phyloP scores from a whole-genome alignment of 1,140 invertebrate species.

The Stratiolaelaps scimitus region DNA sequence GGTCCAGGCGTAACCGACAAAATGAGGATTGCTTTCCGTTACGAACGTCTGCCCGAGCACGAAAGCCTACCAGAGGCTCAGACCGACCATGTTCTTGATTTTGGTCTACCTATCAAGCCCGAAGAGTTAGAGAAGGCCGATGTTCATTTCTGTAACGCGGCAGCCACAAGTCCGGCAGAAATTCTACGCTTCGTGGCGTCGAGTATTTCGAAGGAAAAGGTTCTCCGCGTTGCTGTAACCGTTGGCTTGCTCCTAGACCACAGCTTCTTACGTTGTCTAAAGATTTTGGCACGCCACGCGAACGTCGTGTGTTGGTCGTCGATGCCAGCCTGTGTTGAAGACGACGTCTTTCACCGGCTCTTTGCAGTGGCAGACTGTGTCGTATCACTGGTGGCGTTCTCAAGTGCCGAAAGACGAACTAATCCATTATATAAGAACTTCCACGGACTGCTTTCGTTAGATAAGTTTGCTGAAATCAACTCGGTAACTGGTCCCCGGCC shows the following conservation, averaged over 20 bases:
- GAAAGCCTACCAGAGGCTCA: conserved; percentile 11
- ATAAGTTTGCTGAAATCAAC: conserved; percentile 21
- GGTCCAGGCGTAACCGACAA: neutral
- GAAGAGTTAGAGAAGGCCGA: neutral
- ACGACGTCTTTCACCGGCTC: neutral
- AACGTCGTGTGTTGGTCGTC: conserved; percentile 26
- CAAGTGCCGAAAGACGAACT: neutral
- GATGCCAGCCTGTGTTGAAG: neutral
- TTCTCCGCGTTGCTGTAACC: neutral
- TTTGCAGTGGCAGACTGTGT: conserved; percentile 12
- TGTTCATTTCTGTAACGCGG: neutral
- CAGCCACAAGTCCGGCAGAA: neutral
- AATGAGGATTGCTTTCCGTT: conserved; percentile 21
- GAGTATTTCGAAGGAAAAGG: neutral
- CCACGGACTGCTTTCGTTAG: conserved; percentile 6
- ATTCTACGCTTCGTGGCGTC: neutral
- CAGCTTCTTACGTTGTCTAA: neutral
- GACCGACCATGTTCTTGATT: conserved; percentile 2
- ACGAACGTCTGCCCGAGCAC: neutral
- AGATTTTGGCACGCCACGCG: neutral
- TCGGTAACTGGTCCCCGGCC: neutral
- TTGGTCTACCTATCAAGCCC: neutral
- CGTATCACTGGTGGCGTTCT: conserved; percentile 7
- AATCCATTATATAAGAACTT: conserved; percentile 16
- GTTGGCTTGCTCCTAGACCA: conserved; percentile 24